phyloP scores from a whole-genome alignment of 2,113 vertebrate species.

The Misgurnus anguillicaudatus region DNA sequence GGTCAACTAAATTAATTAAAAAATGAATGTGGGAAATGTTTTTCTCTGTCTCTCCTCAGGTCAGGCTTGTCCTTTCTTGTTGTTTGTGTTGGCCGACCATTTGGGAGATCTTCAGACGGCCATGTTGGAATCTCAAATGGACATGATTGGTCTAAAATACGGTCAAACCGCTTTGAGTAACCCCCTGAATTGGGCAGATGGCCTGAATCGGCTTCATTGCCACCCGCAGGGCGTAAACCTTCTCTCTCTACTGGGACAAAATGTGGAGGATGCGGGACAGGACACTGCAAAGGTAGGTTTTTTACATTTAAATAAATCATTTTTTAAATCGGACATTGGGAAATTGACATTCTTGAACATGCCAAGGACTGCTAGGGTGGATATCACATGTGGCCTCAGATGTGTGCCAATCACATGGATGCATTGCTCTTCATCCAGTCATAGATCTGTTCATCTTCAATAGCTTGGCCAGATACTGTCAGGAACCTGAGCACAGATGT shows the following conservation, averaged over 20 bases:
- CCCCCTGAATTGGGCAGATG: slow-evolving; percentile 64
- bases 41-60: slow-evolving; percentile 50
- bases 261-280: background rate
- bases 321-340: too few relatives aligned
- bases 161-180: slow-evolving; percentile 40
- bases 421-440: too few relatives aligned
- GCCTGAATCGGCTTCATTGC: slow-evolving; percentile 63
- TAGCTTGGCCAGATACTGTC: slow-evolving; percentile 20
- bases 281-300: background rate
- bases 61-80: slow-evolving; percentile 57
- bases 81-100: slow-evolving; percentile 68
- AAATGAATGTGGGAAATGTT: background rate
- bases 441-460: background rate
- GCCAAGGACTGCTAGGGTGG: too few relatives aligned
- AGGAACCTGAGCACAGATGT: background rate
- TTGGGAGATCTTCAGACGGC: slow-evolving; percentile 61
- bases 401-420: too few relatives aligned
- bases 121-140: slow-evolving; percentile 68
- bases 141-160: slow-evolving; percentile 60
- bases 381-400: too few relatives aligned
- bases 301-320: too few relatives aligned
- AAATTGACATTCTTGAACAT: too few relatives aligned
- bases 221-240: slow-evolving; percentile 64
- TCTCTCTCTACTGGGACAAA: slow-evolving; percentile 66
- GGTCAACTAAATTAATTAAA: background rate